A percentile compares a stretch with the other conserved stretches of the same genome.
Conservation (phyloP, 2,797 vertebrate species). For the Geotrypetes seraphini region DNA sequence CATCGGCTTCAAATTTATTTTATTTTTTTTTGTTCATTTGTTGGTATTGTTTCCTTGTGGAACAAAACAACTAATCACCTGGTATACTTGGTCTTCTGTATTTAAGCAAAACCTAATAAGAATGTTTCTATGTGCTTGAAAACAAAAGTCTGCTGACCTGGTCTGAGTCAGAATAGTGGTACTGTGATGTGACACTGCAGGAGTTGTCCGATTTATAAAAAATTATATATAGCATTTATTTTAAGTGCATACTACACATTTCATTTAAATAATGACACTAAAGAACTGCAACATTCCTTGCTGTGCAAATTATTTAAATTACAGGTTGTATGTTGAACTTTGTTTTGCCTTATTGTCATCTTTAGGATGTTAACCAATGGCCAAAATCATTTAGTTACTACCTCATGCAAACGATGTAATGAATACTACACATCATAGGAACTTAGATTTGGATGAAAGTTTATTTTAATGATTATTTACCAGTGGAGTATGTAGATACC, state of each 20-base stretch:
- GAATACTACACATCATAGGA: constrained; percentile 50
- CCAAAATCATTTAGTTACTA: constrained; percentile 74
- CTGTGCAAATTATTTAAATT: constrained; percentile 31
- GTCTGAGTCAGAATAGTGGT: constrained; percentile 41
- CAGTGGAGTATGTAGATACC: constrained; percentile 45
- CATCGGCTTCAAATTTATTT: constrained; percentile 39
- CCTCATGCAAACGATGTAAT: constrained; percentile 62
- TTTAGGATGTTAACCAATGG: constrained; percentile 52
- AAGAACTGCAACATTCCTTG: constrained; percentile 46
- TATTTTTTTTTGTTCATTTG: constrained; percentile 32
- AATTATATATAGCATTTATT: constrained; percentile 25
- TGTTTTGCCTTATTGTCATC: constrained; percentile 50
- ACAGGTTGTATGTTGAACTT: constrained; percentile 33
- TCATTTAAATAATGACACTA: constrained; percentile 33
- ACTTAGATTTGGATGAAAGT: constrained; percentile 43
- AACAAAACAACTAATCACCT: constrained; percentile 42
- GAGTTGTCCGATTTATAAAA: constrained; percentile 32
- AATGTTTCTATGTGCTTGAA: constrained; percentile 49
- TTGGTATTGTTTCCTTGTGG: constrained; percentile 51
- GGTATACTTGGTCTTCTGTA: constrained; percentile 40
- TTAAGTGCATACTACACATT: constrained; percentile 29
- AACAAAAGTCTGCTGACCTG: constrained; percentile 35
- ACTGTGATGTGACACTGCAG: constrained; percentile 33
- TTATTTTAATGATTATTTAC: constrained; percentile 46
- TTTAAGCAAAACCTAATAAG: constrained; percentile 37